Evolutionary conservation across 2,888 invertebrate genomes (phyloP), one percentile per base, ranked within the genome.

Genomic region (Drosophila villosipedis): DNA sequence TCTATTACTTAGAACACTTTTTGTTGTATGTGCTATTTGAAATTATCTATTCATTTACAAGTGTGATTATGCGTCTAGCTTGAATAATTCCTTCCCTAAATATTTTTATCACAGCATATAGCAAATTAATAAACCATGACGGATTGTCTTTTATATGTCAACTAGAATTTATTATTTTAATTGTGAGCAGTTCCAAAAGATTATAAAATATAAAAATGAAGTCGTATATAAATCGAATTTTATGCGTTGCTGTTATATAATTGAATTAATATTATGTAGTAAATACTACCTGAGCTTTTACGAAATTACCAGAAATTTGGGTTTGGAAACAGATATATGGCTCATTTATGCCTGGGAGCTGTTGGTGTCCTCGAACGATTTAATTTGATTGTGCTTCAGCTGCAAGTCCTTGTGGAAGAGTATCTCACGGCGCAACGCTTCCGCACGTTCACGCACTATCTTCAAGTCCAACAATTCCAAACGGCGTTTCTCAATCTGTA

Each of bases 391-490:
- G 37, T 89, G 84, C 19, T 80, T 85, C 2, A 91, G 68, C 62
- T 89, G 85, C 54, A 91, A 64, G n/a, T 91, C 87, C 68, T 89
- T 91, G 41, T 92, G 91, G 43, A 87, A 90, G 16, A 89, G 68
- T 54, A 91, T 79, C 39, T 86, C 80, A 53, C 82, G 81, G 4
- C 84, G 87, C 60, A 85, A 22, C 19, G 92, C 80, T 57, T 91
- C 91, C 33, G 91, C 84, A 5, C 91, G 84, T 52, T 91, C 91
- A 4, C 91, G 83, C 9, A 78, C 78, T 33, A 92, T 76, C 65
- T 91, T 91, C 9, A 92, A 47, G 53, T 92, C 89, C 9, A 91
- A 69, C 10, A 91, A 60, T 39, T 91, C 83, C 59, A 91, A 68
- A 3, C 92, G 92, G 6, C 91, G 85, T 47, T 82, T 79, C 62